These are phyloP conservation scores for Corythornis leucogaster DNA, from an alignment of 2,797 vertebrate genomes.

Conservation along the genomic window DNA sequence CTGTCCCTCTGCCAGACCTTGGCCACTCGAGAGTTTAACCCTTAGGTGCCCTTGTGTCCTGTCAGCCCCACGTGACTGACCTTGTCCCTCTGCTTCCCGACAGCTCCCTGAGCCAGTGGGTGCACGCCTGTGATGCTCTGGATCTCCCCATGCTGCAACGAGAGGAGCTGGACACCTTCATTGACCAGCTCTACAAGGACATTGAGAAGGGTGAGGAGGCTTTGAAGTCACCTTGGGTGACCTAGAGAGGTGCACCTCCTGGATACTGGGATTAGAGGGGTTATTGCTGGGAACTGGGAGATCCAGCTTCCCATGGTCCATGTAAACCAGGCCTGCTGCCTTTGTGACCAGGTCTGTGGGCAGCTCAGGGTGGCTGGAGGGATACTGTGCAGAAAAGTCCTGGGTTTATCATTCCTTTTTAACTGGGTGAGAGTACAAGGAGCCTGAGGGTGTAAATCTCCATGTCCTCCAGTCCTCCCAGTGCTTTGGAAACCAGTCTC, in stretches of 20 bases:
- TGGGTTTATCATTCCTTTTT: background rate
- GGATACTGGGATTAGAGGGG: background rate
- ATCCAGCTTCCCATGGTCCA: background rate
- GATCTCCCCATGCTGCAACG: slow-evolving; percentile 89
- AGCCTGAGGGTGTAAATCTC: background rate
- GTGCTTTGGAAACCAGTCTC: background rate
- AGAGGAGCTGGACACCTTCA: slow-evolving; percentile 93
- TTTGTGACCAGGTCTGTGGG: background rate
- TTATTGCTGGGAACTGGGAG: background rate
- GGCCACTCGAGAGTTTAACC: background rate
- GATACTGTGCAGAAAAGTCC: background rate
- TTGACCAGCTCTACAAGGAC: slow-evolving; percentile 98
- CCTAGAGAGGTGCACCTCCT: background rate
- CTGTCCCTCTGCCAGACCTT: background rate
- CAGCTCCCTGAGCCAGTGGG: slow-evolving; percentile 97
- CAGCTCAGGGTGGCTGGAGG: background rate
- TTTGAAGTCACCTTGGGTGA: background rate
- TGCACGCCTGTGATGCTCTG: slow-evolving; percentile 92
- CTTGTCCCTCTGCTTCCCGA: background rate
- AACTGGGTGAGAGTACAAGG: background rate
- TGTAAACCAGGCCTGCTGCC: background rate
- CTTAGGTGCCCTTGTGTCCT: fast-evolving
- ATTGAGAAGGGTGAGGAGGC: slow-evolving; percentile 92
- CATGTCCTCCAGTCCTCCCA: background rate
- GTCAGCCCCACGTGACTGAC: background rate